Conservation (phyloP, 2,888 invertebrate genomes). For the Drosophila ezoana region DNA sequence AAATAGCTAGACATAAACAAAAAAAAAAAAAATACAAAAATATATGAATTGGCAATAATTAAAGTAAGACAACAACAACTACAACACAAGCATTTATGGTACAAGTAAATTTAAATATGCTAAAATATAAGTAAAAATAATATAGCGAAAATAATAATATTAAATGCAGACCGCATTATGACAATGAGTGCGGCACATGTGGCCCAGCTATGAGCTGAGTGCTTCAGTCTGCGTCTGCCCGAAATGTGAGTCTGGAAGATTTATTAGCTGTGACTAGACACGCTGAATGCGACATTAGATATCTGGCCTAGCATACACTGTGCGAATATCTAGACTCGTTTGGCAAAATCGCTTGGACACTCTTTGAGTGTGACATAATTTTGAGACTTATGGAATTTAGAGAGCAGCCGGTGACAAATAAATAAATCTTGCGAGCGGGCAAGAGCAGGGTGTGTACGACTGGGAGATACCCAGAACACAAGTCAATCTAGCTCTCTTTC, state of each 20-base stretch:
- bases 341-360: conserved; percentile 24
- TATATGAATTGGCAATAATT: conserved; percentile 68
- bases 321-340: conserved; percentile 16
- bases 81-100: conserved; percentile 41
- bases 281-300: conserved; percentile 43
- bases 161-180: conserved; percentile 30
- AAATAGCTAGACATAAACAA: conserved; percentile 59
- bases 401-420: conserved; percentile 36
- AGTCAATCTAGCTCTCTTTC: no score
- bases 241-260: conserved; percentile 49
- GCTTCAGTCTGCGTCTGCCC: conserved; percentile 50
- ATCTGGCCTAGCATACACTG: conserved; percentile 6
- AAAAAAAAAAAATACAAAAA: conserved; percentile 52
- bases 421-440: conserved; percentile 34
- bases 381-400: conserved; percentile 46
- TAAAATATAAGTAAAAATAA: conserved; percentile 46
- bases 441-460: no score
- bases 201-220: conserved; percentile 42
- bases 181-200: conserved; percentile 60
- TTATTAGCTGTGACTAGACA: conserved; percentile 76
- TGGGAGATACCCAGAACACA: no score
- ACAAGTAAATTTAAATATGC: conserved; percentile 50
- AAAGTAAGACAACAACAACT: conserved; percentile 29
- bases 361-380: conserved; percentile 62
- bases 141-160: conserved; percentile 7